phyloP scores from a whole-genome alignment of 2,113 vertebrate genomes.

The Nannospalax galili region DNA sequence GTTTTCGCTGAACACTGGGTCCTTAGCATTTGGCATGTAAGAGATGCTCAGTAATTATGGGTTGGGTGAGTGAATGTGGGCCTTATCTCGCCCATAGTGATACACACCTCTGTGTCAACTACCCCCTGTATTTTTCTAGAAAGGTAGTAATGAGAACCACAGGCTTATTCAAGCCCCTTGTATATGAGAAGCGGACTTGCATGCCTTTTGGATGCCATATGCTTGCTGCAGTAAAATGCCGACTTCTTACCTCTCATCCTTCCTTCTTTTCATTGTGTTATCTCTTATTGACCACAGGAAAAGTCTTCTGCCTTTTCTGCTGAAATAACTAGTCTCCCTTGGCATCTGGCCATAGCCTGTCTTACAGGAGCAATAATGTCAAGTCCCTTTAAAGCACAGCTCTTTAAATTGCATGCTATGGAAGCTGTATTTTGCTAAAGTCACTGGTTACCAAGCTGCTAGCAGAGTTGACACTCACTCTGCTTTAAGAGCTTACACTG shows the following conservation, averaged over 20 bases:
- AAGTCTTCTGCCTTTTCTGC: conserved; percentile 9
- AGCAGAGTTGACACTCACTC: background rate
- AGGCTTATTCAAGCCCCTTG: background rate
- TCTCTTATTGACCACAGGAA: background rate
- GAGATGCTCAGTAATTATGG: background rate
- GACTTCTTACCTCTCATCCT: background rate
- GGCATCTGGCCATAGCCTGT: background rate
- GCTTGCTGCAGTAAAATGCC: background rate
- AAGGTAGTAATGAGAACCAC: background rate
- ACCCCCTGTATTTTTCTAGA: background rate
- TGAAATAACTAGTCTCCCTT: background rate
- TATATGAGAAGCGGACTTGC: background rate
- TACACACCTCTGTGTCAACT: background rate
- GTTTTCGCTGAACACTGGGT: background rate
- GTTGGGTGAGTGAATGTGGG: background rate
- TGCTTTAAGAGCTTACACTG: background rate
- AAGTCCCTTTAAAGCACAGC: background rate
- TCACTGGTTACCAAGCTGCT: background rate
- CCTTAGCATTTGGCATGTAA: background rate
- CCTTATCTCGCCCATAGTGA: background rate
- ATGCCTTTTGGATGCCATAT: background rate
- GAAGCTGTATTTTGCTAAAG: background rate
- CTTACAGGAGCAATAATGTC: background rate
- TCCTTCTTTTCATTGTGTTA: background rate
- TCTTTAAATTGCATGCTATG: background rate